Base-by-base conservation (phyloP, 2,888 invertebrate species). In the Hypsopygia costalis region DNA sequence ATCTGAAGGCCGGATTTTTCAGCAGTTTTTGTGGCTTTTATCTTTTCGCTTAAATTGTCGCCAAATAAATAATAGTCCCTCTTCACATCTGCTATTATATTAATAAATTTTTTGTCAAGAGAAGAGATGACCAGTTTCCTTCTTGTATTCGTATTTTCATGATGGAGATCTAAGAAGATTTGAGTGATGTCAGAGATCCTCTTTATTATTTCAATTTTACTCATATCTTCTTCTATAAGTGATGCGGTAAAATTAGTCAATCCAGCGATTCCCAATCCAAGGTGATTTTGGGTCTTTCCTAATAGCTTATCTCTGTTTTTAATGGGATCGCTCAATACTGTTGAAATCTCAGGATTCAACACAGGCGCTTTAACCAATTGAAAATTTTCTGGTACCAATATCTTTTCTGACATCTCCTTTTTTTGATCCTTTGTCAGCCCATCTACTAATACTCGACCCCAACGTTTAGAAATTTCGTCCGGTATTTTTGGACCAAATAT, bases 401-500 rank as follows among this genome's bases (percentile, higher is more conserved):
- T 11, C 11, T 31, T 36, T n/a, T 11, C 11, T 8, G 16, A 6
- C 1, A 37, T 1, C 0, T 0, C 1, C 11, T 30, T 10, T 8
- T 21, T 37, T 5, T 10, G 21, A 9, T 37, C 30, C n/a, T 30
- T 37, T 8, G 11, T 29, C 6, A 30, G 21, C 5, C 42, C 42
- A n/a, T 42, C 37, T 4, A 11, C 8, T 7, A 42, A 11, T n/a
- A 42, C 37, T 3, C 27, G 20, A 0, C 38, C 42, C 42, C 42
- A 42, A 27, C 42, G 42, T 43, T 43, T 29, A 43, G 38, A 34
- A 12, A 38, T 20, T 10, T 43, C 43, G 5, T 5, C 7, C 10
- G 11, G 33, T 1, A 43, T 46, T 12, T 43, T 46, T 16, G 46
- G 40, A 5, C 46, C 46, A 21, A 43, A 43, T n/a, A 40, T 25